Evolutionary conservation across 2,113 vertebrate species (phyloP), one percentile per base, ranked within the genome.

Genomic region (Varanus salvator): DNA sequence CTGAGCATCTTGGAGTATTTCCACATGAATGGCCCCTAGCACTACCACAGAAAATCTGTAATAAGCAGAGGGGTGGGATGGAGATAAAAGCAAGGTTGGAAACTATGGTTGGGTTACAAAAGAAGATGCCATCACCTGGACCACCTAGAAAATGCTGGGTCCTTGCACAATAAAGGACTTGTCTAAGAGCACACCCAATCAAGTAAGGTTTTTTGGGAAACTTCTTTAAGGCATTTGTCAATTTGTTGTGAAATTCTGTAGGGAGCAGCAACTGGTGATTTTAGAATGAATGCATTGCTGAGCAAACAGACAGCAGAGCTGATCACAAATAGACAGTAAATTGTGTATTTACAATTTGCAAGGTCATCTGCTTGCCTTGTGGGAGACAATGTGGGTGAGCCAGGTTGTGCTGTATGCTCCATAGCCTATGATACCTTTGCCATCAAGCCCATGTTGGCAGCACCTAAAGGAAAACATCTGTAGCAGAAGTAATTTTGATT

Each of bases 291-390:
- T 23, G 92, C 90, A 44, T 82, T 94, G 86, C 91, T 94, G 84
- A 86, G 92, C 93, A 95, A 96, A 95, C 87, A 93, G 76, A 52
- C 92, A 90, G 89, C 88, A 86, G 92, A 95, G 93, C 93, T 96
- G 94, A 94, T 44, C 38, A 80, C 92, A 96, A 96, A 95, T 90
- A 95, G 80, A 57, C 68, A 8, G 3, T 48, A 23, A 44, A 87
- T 93, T 71, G 91, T 48, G 81, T 54, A 57, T 88, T 91, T 95
- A 86, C 3, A 0, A 29, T 94, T 86, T 95, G 95, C 92, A 91
- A 91, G 85, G 84, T 88, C 57, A 68, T 92, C 66, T 68, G 27
- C 12, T 77, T 54, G 54, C 6, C 4, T 54, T 48, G 38, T 48
- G 19, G 34, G 19, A 76, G 6, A 48, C 34, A 25, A 48, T 8